These are phyloP conservation scores for Bibio marci DNA, from an alignment of 2,888 invertebrate genomes.

Conservation along the genomic window DNA sequence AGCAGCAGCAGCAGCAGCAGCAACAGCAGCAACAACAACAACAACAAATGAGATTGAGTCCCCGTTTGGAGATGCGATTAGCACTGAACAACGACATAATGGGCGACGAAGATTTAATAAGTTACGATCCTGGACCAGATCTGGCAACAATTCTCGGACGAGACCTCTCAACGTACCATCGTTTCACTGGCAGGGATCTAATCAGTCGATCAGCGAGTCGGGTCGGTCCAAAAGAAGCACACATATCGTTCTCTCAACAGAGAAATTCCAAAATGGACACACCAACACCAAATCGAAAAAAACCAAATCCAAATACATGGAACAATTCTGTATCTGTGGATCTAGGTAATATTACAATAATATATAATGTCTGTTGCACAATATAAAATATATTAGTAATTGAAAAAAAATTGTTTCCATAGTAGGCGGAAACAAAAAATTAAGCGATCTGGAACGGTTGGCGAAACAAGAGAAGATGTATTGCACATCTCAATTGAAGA, in stretches of 20 bases:
- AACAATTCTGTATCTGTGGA: constrained; percentile 50
- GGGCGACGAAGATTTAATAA: constrained; percentile 34
- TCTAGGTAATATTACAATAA: constrained; percentile 27
- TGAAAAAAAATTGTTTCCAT: constrained; percentile 12
- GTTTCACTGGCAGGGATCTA: constrained; percentile 30
- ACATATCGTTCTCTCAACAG: constrained; percentile 31
- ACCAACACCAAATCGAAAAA: constrained; percentile 29
- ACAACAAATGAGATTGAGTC: constrained; percentile 30
- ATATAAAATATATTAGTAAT: background rate
- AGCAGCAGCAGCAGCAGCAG: constrained; percentile 20
- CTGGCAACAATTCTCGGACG: constrained; percentile 16
- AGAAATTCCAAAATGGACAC: constrained; percentile 33
- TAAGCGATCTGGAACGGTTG: constrained; percentile 49
- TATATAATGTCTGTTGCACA: constrained; percentile 9
- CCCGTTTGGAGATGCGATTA: constrained; percentile 48
- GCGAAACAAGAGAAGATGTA: constrained; percentile 34
- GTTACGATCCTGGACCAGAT: constrained; percentile 30
- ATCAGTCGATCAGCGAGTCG: constrained; percentile 29
- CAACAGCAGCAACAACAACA: constrained; percentile 28
- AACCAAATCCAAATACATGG: constrained; percentile 39
- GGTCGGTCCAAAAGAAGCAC: constrained; percentile 29
- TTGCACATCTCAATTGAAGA: constrained; percentile 32
- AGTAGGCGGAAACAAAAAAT: constrained; percentile 24
- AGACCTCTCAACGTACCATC: constrained; percentile 33
- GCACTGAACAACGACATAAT: constrained; percentile 37